phyloP scores from a whole-genome alignment of 2,113 vertebrate genomes.

The Melospiza georgiana region DNA sequence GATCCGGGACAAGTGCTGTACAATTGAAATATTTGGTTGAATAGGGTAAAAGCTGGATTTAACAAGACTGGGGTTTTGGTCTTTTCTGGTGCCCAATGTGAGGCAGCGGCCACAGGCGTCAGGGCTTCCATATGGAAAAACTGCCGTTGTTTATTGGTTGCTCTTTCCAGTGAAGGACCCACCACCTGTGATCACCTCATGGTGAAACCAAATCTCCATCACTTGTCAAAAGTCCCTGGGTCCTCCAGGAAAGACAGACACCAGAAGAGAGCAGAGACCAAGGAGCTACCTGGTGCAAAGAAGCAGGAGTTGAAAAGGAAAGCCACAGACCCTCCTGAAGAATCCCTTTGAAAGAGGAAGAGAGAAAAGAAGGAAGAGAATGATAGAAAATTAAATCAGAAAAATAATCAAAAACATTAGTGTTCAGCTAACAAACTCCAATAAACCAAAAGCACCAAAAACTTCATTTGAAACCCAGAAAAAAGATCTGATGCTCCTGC shows the following conservation, averaged over 20 bases:
- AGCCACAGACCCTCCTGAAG: not conserved
- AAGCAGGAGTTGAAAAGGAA: not conserved
- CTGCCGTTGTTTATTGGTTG: not conserved
- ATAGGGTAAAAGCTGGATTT: not conserved
- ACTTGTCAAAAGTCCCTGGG: not conserved
- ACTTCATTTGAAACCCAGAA: slow-evolving; percentile 63
- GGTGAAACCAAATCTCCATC: not conserved
- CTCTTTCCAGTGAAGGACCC: not conserved
- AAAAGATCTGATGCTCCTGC: slow-evolving; percentile 51
- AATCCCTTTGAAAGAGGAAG: not conserved
- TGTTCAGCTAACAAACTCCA: slow-evolving; percentile 38
- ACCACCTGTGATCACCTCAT: not conserved
- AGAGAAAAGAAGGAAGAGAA: slow-evolving; percentile 61
- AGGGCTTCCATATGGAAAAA: not conserved
- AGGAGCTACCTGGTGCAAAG: not conserved
- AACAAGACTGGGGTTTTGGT: not conserved
- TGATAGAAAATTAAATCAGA: slow-evolving; percentile 74
- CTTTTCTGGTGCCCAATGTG: not conserved
- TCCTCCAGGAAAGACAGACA: not conserved
- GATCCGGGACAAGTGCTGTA: not conserved
- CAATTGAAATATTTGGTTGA: not conserved
- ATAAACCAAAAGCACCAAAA: slow-evolving; percentile 62
- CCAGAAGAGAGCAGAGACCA: not conserved
- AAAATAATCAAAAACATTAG: slow-evolving; percentile 52
- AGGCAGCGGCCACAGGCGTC: fast-evolving